Evolutionary conservation across 1,140 invertebrate species (phyloP), one percentile per base, ranked within the genome.

Genomic region (Megathymus violae): DNA sequence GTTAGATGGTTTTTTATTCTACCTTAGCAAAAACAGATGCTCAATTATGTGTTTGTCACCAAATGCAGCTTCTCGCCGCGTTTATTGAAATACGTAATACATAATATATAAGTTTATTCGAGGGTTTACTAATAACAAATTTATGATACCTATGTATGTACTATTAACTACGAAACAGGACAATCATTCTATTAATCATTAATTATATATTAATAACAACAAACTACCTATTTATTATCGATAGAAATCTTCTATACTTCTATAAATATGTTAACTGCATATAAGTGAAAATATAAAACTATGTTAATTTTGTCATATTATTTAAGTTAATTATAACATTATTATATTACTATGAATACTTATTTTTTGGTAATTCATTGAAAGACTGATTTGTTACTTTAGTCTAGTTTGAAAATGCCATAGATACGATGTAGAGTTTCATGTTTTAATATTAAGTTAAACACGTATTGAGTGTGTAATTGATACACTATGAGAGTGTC

Each of bases 401-500:
- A 90, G 88, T 90, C 88, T 90, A 90, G 86, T 90, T 89, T 82
- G 84, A 88, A 80, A 89, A 89, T 91, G 88, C 86, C 86, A 91
- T 89, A 91, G 86, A 91, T 86, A 87, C 78, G 72, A 79, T 69
- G 69, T 82, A 83, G 74, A 79, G 72, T 83, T 80, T 76, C 78
- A 78, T 81, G 75, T 74, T 77, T 69, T 71, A 70, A 76, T 79
- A 72, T 76, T 82, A 82, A 71, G 72, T 83, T 80, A 69, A 71
- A 81, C 76, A 76, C 73, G 67, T 77, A 67, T 72, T 72, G 71
- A 74, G 74, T 78, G 85, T 82, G 82, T 84, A 80, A 75, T 67
- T 77, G 66, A 74, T 84, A 82, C 82, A 85, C 78, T 76, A 72
- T 60, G 67, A 71, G 79, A 80, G 73, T 82, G 64, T 88, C 80